These are phyloP conservation scores for Heteronetta atricapilla DNA, from an alignment of 2,113 vertebrate species.

Conservation along the genomic window DNA sequence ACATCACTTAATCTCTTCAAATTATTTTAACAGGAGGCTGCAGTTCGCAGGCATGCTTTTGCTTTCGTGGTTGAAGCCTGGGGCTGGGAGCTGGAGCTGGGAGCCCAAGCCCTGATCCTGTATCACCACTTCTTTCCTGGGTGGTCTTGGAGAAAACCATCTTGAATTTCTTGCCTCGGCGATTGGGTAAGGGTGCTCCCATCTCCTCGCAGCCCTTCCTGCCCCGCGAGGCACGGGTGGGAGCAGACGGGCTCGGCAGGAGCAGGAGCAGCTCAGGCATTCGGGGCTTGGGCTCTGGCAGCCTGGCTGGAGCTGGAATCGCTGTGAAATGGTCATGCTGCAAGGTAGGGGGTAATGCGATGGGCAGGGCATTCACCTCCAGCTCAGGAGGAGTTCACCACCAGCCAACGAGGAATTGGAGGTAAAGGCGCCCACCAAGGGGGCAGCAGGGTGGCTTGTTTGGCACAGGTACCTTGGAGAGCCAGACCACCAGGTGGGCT, in stretches of 20 bases:
- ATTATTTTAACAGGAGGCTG: constrained; percentile 1
- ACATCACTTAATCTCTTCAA: not conserved
- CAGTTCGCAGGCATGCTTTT: not conserved
- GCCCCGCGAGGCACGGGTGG: accelerated
- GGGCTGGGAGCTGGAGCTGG: not conserved
- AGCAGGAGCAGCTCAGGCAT: not conserved
- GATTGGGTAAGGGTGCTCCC: not conserved
- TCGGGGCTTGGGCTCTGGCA: accelerated
- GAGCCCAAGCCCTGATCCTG: not conserved
- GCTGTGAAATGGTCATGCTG: not conserved
- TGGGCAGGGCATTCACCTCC: not conserved
- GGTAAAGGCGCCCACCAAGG: not conserved
- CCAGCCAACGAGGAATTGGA: not conserved
- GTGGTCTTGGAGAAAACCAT: not conserved
- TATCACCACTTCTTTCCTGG: not conserved
- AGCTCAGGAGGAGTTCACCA: not conserved
- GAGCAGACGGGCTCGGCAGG: accelerated
- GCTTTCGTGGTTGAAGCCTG: not conserved
- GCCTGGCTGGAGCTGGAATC: not conserved
- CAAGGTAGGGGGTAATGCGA: accelerated
- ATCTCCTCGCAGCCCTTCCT: not conserved
- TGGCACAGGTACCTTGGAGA: not conserved
- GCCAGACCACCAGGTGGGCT: not conserved
- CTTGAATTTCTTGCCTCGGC: not conserved
- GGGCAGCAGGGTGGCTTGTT: not conserved